Conservation (phyloP, 2,113 vertebrate species). For the Phyllostomus discolor region DNA sequence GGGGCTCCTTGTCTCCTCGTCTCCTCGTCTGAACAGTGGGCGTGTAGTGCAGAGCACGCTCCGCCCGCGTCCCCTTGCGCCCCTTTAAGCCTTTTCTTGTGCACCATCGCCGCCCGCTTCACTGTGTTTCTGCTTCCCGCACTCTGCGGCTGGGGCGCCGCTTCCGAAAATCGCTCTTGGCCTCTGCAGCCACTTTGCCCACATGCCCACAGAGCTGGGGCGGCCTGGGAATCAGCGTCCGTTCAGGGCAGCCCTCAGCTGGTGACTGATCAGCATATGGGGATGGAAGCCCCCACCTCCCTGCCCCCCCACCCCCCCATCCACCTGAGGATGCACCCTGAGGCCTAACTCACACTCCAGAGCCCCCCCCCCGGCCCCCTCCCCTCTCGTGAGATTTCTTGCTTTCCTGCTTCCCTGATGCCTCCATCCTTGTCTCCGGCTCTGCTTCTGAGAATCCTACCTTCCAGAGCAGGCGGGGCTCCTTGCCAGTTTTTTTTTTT, state of each 20-base stretch:
- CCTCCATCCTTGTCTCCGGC: not conserved
- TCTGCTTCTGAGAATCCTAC: not conserved
- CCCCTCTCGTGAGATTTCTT: not conserved
- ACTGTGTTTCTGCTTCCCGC: not conserved
- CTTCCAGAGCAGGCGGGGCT: not conserved
- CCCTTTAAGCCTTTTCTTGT: not conserved
- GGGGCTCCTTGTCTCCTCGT: not conserved
- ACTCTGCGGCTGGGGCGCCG: not conserved
- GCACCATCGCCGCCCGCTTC: accelerated
- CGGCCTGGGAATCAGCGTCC: not conserved
- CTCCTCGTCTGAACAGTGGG: not conserved
- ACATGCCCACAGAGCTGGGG: not conserved
- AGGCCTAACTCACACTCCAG: not conserved
- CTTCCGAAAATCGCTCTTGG: not conserved
- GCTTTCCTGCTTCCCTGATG: not conserved
- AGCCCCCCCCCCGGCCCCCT: accelerated
- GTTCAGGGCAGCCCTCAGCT: not conserved
- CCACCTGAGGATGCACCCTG: not conserved
- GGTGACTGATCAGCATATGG: accelerated
- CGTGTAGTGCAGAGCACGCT: accelerated
- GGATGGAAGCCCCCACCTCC: not conserved
- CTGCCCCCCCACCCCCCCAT: no score
- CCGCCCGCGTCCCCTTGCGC: not conserved
- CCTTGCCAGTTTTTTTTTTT: not conserved
- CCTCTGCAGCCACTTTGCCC: not conserved